Conservation (phyloP, 2,797 vertebrate species). For the Megalops cyprinoides region DNA sequence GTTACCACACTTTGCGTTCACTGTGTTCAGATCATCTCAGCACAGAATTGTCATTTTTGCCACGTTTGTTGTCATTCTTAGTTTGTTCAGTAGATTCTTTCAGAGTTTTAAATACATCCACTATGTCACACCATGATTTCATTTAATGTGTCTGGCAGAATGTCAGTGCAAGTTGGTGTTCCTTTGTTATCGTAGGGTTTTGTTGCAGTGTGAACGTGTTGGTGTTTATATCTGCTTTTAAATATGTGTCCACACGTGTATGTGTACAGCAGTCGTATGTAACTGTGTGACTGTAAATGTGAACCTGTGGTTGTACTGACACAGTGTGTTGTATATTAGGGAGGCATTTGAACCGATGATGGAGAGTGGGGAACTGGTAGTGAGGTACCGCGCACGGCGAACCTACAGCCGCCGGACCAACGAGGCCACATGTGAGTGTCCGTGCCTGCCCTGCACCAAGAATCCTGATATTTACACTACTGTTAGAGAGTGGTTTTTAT, state of each 20-base stretch:
- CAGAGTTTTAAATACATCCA: not conserved
- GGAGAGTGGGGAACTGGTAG: conserved; percentile 88
- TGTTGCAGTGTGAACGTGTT: too few species aligned
- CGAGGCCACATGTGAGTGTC: conserved; percentile 86
- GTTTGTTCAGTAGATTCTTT: not conserved
- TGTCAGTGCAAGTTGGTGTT: too few species aligned
- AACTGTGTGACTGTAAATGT: conserved; percentile 25
- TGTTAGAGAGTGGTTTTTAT: too few species aligned
- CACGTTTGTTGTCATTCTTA: not conserved
- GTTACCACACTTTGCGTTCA: not conserved
- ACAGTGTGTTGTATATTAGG: conserved; percentile 57
- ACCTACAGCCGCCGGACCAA: conserved; percentile 89
- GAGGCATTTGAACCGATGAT: conserved; percentile 88
- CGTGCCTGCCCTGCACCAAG: not conserved
- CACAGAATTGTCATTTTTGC: not conserved
- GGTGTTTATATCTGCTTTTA: too few species aligned
- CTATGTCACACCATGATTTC: too few species aligned
- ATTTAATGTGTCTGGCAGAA: too few species aligned
- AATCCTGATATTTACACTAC: too few species aligned
- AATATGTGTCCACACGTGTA: not conserved
- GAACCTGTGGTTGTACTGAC: conserved; percentile 18
- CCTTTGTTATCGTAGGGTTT: too few species aligned
- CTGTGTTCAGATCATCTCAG: not conserved
- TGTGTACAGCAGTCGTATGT: not conserved
- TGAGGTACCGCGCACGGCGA: conserved; percentile 84